Base-by-base conservation (phyloP, 2,797 vertebrate genomes). In the Gallinago solitaria region DNA sequence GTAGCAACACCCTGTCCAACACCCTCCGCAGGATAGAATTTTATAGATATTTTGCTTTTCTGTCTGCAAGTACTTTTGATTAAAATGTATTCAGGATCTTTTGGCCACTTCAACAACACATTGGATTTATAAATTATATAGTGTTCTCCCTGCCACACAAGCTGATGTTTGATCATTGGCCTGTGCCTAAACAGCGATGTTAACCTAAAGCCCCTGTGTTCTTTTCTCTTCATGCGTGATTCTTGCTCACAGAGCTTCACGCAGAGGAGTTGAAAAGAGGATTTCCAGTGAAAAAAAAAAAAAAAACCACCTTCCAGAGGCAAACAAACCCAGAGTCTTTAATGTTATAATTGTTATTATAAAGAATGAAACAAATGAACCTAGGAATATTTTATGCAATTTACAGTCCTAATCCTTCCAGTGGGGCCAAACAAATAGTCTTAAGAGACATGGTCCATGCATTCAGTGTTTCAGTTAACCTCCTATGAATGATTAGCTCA, bases 401-500 rank as follows among this genome's bases (percentile, higher is more conserved):
- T 83, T 77, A 39, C 47, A 61, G 23, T 75, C 24, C 35, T 87
- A 87, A 75, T 56, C 2, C 50, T 94, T 86, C 71, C 76, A 89
- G 9, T 33, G n/a, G 79, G 45, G 7, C n/a, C 64, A 76, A 63
- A 39, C 6, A 9, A 61, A 91, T 50, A 45, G 41, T 59, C 69
- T 76, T 64, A 87, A 89, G 73, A 79, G n/a, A 68, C 11, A 27
- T 19, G n/a, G 64, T 60, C 64, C 39, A 27, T 5, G 10, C n/a
- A 84, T 93, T 48, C 70, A 79, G 11, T 54, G 43, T 39, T 96
- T 59, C 71, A 56, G 45, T 90, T 87, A 95, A 77, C 51, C 9
- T 80, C 33, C 79, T 96, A 59, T 64, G 88, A 89, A 88, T 88
- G 6, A 94, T 95, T 94, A 94, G 9, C 28, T 94, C 87, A 89